phyloP scores from a whole-genome alignment of 2,888 invertebrate species.

The Norana najaformis region DNA sequence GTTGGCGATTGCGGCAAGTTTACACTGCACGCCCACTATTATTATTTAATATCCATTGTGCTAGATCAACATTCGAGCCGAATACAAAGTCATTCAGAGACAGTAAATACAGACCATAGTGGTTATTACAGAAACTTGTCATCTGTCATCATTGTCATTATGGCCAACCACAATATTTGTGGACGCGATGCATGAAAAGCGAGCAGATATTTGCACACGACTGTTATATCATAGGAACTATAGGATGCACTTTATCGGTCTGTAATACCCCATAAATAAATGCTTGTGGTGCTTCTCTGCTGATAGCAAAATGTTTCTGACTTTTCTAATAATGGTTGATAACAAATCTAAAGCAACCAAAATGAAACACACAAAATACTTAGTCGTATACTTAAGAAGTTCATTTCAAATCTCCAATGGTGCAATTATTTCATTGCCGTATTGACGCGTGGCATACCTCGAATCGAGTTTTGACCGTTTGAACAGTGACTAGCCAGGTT shows the following conservation, averaged over 20 bases:
- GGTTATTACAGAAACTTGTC: background rate
- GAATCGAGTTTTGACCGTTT: background rate
- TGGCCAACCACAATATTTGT: background rate
- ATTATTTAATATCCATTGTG: conserved; percentile 7
- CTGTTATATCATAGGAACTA: background rate
- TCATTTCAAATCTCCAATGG: background rate
- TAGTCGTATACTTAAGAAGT: background rate
- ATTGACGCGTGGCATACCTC: background rate
- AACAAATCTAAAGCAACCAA: conserved; percentile 3
- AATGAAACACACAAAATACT: no score
- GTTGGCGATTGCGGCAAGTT: background rate
- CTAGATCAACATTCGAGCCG: background rate
- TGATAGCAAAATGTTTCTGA: background rate
- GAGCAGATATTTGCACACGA: background rate
- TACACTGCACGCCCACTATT: background rate
- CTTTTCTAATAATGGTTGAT: background rate
- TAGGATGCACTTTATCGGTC: background rate
- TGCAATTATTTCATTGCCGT: background rate
- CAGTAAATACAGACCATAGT: background rate
- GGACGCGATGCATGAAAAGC: background rate
- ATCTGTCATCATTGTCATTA: background rate
- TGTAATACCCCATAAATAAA: background rate
- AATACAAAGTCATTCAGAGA: background rate
- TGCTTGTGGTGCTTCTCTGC: background rate
- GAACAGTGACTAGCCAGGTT: background rate